A percentile compares a stretch with the other conserved stretches of the same genome.
phyloP scores from a whole-genome alignment of 2,888 invertebrate species.

The Ochropleura leucogaster region DNA sequence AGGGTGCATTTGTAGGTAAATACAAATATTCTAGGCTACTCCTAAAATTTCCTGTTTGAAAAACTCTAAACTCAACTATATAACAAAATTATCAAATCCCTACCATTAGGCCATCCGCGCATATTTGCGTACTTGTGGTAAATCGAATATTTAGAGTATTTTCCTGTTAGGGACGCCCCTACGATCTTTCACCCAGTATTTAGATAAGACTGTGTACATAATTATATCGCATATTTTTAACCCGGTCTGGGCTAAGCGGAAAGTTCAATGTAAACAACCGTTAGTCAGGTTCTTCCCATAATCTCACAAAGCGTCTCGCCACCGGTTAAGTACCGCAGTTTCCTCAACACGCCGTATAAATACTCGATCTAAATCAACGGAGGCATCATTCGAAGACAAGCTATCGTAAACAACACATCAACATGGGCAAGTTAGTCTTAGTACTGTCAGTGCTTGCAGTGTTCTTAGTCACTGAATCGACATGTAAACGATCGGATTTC shows the following conservation, averaged over 20 bases:
- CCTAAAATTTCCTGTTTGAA: no score
- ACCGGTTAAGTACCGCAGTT: conserved; percentile 45
- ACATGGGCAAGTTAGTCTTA: conserved; percentile 51
- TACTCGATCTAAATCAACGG: conserved; percentile 3
- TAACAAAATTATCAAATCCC: neutral
- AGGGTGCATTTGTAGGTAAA: no score
- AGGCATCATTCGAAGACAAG: conserved; percentile 37
- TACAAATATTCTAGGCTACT: no score
- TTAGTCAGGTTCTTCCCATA: conserved; percentile 51
- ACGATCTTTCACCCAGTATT: neutral
- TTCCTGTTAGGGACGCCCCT: neutral
- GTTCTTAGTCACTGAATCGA: conserved; percentile 46
- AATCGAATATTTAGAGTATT: neutral
- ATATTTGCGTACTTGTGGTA: neutral
- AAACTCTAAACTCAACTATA: neutral
- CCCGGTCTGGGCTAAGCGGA: neutral
- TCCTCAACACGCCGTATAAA: conserved; percentile 49
- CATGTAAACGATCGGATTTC: conserved; percentile 24
- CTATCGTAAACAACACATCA: conserved; percentile 10
- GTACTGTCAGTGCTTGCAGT: conserved; percentile 41
- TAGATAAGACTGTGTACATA: neutral
- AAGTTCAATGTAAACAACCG: conserved; percentile 26
- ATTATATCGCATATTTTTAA: neutral
- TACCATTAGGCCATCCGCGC: neutral
- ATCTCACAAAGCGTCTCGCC: conserved; percentile 1